These are phyloP conservation scores for Drosophila kanekoi DNA, from an alignment of 2,888 invertebrate genomes.

Conservation along the genomic window DNA sequence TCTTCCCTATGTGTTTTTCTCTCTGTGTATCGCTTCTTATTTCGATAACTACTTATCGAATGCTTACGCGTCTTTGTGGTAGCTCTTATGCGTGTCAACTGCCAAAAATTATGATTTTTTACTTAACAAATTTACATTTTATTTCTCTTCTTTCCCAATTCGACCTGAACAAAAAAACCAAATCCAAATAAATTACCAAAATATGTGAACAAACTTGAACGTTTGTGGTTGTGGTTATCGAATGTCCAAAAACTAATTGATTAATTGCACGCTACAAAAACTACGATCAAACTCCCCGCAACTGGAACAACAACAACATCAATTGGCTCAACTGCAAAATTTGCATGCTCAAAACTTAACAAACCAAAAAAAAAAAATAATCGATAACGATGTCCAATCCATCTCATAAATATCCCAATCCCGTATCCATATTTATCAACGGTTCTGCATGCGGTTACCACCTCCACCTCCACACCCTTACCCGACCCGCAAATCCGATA, in stretches of 20 bases:
- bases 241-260: slow-evolving; percentile 72
- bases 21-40: slow-evolving; percentile 10
- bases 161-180: slow-evolving; percentile 30
- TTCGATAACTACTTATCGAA: slow-evolving; percentile 20
- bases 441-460: slow-evolving; percentile 63
- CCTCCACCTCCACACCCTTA: neutral
- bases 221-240: slow-evolving; percentile 79
- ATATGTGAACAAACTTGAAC: slow-evolving; percentile 43
- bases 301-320: slow-evolving; percentile 42
- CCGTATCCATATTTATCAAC: slow-evolving; percentile 11
- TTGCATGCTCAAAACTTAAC: slow-evolving; percentile 45
- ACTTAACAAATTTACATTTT: slow-evolving; percentile 67
- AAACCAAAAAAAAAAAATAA: slow-evolving; percentile 2
- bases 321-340: slow-evolving; percentile 61
- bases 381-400: slow-evolving; percentile 4
- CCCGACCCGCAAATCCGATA: slow-evolving; percentile 7
- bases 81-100: slow-evolving; percentile 40
- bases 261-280: slow-evolving; percentile 71
- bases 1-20: slow-evolving; percentile 3
- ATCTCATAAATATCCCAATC: slow-evolving; percentile 2
- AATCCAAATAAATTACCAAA: slow-evolving; percentile 22
- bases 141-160: slow-evolving; percentile 66
- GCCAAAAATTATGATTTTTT: slow-evolving; percentile 42
- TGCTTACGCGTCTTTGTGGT: slow-evolving; percentile 44
- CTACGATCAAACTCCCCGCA: slow-evolving; percentile 38